phyloP scores from a whole-genome alignment of 1,140 invertebrate species.

The Brachionus paranguensis region DNA sequence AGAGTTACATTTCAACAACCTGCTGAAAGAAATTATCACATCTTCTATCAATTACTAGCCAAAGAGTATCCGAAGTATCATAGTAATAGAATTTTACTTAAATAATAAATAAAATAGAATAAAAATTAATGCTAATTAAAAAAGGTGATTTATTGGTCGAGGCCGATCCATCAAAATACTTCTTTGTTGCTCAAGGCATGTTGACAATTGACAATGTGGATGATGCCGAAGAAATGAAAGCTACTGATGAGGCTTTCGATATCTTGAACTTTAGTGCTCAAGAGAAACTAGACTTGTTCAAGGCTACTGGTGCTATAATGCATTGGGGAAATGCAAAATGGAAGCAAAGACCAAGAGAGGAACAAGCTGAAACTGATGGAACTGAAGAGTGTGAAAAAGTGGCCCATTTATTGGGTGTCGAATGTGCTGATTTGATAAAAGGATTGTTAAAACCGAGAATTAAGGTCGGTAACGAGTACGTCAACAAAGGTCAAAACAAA shows the following conservation, averaged over 20 bases:
- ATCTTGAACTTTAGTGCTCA: constrained; percentile 90
- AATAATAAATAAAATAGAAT: background rate
- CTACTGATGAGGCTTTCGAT: constrained; percentile 95
- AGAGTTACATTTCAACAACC: constrained; percentile 97
- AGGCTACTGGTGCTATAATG: constrained; percentile 91
- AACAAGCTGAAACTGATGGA: constrained; percentile 97
- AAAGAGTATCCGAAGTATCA: constrained; percentile 66
- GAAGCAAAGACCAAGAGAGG: constrained; percentile 98
- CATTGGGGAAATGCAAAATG: constrained; percentile 98
- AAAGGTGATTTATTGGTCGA: constrained; percentile 76
- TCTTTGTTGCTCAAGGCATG: constrained; percentile 93
- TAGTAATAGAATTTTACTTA: constrained; percentile 43
- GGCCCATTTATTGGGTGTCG: constrained; percentile 72
- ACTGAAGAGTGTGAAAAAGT: constrained; percentile 88
- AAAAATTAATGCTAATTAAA: constrained; percentile 41
- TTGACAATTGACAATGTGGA: constrained; percentile 89
- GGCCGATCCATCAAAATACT: constrained; percentile 75
- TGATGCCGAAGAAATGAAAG: constrained; percentile 84
- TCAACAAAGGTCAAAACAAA: constrained; percentile 94
- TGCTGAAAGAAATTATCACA: constrained; percentile 97
- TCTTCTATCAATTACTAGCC: constrained; percentile 99
- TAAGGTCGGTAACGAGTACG: constrained; percentile 77
- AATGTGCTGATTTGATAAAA: constrained; percentile 60
- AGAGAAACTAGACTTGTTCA: constrained; percentile 93
- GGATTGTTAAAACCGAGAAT: constrained; percentile 62